These are phyloP conservation scores for Tylochromis polylepis DNA, from an alignment of 2,113 vertebrate species.

Conservation along the genomic window DNA sequence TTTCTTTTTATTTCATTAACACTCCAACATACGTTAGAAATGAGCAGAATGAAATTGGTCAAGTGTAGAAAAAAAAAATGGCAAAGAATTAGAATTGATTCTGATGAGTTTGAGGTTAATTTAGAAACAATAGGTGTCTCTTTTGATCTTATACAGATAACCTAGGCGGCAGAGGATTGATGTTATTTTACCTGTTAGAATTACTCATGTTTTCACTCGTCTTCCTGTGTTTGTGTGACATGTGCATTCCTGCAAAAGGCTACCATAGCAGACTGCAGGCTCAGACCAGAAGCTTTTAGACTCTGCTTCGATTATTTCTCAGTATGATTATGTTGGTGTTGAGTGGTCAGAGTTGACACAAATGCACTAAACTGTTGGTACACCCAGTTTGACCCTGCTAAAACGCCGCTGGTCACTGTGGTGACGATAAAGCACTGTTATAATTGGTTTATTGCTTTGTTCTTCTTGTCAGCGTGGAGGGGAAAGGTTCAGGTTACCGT, in stretches of 20 bases:
- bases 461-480: constrained; percentile 34
- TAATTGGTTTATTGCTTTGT: constrained; percentile 73
- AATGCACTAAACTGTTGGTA: constrained; percentile 50
- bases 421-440: constrained; percentile 56
- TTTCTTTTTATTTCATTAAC: background rate
- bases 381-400: constrained; percentile 53
- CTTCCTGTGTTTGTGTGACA: background rate
- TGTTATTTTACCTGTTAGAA: background rate
- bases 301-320: background rate
- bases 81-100: background rate
- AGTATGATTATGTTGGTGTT: constrained; percentile 11
- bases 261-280: background rate
- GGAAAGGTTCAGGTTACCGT: constrained; percentile 57
- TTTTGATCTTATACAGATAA: background rate
- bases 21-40: background rate
- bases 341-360: constrained; percentile 41
- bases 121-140: background rate
- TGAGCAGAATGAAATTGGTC: background rate
- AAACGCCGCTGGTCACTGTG: constrained; percentile 44
- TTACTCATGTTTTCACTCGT: background rate
- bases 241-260: background rate
- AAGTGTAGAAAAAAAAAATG: background rate
- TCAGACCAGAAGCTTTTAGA: background rate
- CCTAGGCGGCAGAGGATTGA: background rate
- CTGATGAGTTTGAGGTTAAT: background rate